Base-by-base conservation (phyloP, 2,113 vertebrate species). In the Cryptomyrus ogoouensis region DNA sequence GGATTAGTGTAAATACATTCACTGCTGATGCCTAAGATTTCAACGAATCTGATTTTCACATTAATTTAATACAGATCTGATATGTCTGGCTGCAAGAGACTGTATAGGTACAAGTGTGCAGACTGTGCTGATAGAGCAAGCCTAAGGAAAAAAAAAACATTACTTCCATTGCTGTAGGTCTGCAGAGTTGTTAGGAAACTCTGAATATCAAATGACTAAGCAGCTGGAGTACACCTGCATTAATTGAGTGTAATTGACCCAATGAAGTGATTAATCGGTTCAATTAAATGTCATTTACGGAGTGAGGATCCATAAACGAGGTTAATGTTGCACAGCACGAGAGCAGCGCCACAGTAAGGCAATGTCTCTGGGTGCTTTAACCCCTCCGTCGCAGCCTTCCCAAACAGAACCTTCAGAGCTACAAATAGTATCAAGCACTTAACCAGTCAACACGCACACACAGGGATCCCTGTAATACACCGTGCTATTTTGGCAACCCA, bases 211-310 rank as follows among this genome's bases (percentile, higher is more conserved):
- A 44, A 84, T 46, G 42, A 84, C 42, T 46, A 12, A 47, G 39
- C 44, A 21, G 42, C 21, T 42, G 39, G 83, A 47, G 44, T 47
- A 42, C 44, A 84, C 83, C 83, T 84, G 83, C 39, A 84, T 84
- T 47, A 84, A 84, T 84, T 84, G 83, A 84, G 42, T 84, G 83
- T 84, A 84, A 84, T 42, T 84, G 83, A 84, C 42, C 83, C 83
- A 47, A 46, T 84, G 83, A 84, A 84, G 83, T 84, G 83, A 84
- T 84, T 84, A 84, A 84, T 84, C 4, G 39, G 83, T 84, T 47
- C 39, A 84, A 84, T 84, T 84, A 84, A 46, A 47, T n/a, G 44
- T 44, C 77, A 83, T 83, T 83, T 83, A 44, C 77, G 19, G 77
- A 44, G 42, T 44, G 6, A 21, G 42, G 42, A 44, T 83, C 35